These are phyloP conservation scores for Aphaenogaster rudis DNA, from an alignment of 1,140 invertebrate species.

Conservation along the genomic window DNA sequence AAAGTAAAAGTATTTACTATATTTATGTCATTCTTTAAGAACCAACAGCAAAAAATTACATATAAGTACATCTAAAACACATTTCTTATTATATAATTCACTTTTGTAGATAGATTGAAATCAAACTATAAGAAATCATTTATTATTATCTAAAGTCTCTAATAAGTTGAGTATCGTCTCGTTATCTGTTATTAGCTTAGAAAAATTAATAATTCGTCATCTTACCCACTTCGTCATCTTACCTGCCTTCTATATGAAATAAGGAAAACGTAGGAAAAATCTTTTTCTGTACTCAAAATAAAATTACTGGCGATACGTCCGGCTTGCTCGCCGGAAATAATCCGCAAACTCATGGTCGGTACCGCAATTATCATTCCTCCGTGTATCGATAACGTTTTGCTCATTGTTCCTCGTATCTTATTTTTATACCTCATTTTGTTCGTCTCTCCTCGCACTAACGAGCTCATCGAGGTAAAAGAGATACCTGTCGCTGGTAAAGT, in stretches of 20 bases:
- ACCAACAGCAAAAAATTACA: too few species aligned
- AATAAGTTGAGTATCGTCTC: too few species aligned
- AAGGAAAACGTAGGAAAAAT: not conserved
- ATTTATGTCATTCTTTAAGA: too few species aligned
- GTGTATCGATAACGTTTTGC: slow-evolving; percentile 31
- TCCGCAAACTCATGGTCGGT: not conserved
- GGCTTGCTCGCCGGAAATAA: not conserved
- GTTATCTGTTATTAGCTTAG: too few species aligned
- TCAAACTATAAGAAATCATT: too few species aligned
- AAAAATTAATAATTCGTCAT: too few species aligned
- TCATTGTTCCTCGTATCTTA: slow-evolving; percentile 12
- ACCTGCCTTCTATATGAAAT: not conserved
- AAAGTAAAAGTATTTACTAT: too few species aligned
- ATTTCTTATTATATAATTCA: too few species aligned
- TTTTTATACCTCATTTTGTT: slow-evolving; percentile 20
- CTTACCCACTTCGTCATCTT: too few species aligned
- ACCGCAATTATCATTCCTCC: not conserved
- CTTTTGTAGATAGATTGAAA: too few species aligned
- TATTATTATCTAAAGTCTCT: too few species aligned
- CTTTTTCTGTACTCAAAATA: not conserved
- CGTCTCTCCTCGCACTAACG: not conserved
- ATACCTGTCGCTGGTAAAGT: slow-evolving; percentile 36
- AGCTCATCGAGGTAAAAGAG: slow-evolving; percentile 8
- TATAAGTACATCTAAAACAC: too few species aligned
- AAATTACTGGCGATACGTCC: not conserved